A percentile compares a stretch with the other conserved stretches of the same genome.
These are phyloP conservation scores for Tachuris rubrigastra DNA, from an alignment of 2,113 vertebrate species.

Conservation along the genomic window DNA sequence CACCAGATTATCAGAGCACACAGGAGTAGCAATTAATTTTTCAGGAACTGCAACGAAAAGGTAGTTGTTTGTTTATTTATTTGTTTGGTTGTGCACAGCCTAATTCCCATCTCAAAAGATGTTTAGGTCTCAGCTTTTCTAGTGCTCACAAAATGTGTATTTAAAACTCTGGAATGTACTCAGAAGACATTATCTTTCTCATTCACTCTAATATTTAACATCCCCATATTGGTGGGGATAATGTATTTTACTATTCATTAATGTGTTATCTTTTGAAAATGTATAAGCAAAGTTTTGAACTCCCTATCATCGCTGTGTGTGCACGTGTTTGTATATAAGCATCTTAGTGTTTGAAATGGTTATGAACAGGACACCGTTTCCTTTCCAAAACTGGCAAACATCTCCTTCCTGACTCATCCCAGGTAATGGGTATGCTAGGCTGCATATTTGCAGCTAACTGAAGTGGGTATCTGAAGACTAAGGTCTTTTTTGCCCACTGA, in stretches of 20 bases:
- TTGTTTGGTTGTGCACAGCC: neutral
- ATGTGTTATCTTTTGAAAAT: neutral
- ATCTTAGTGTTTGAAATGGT: neutral
- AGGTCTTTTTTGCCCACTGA: neutral
- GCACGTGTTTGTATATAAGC: accelerated
- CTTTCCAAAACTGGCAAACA: neutral
- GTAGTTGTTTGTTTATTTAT: neutral
- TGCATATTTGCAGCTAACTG: neutral
- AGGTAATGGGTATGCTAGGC: neutral
- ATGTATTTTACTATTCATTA: neutral
- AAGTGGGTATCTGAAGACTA: neutral
- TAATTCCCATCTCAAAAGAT: neutral
- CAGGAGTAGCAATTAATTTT: neutral
- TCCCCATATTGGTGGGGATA: neutral
- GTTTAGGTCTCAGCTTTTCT: neutral
- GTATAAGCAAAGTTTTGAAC: neutral
- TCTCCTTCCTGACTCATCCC: neutral
- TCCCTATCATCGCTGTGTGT: accelerated
- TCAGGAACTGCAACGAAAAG: neutral
- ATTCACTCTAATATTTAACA: neutral
- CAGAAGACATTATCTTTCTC: neutral
- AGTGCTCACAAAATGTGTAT: neutral
- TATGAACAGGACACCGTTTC: neutral
- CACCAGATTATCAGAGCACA: neutral
- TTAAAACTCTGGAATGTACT: neutral